Base-by-base conservation (phyloP, 2,888 invertebrate species). In the Acanthopleura granulata region DNA sequence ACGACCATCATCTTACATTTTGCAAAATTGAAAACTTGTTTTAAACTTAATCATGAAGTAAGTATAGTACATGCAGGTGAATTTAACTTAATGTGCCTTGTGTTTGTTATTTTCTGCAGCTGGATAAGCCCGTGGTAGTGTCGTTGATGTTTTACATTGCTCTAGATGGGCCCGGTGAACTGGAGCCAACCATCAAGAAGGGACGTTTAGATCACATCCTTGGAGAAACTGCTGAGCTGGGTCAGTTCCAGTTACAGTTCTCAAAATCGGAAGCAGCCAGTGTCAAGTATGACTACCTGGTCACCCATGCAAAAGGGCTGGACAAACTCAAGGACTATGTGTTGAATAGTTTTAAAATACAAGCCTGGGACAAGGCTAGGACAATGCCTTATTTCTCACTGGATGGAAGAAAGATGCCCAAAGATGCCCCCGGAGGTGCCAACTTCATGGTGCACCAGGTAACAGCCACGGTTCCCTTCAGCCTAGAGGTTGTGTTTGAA, bases 401-500 rank as follows among this genome's bases (percentile, higher is more conserved):
- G 0, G 82, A 83, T 40, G 89, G 90, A 9, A 78, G 84, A 25
- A 79, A 84, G 29, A 83, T 90, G 40, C 88, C 89, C 15, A 78
- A 77, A 73, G 86, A 91, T 74, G 83, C 84, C 27, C 82, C 82
- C 15, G 85, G 83, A n/a, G 83, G 83, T 66, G 87, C 90, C 18
- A 92, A 92, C 81, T 88, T 91, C 69, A 83, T 92, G 74, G 89
- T 92, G 0, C 87, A 86, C 74, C 89, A 90, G 75, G 84, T 89
- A 40, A 90, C 90, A 29, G 83, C 85, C 14, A 80, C 80, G 82
- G 92, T 95, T 0, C 96, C 97, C 0, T 95, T 96, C 83, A 93
- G 94, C 0, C 89, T 97, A 77, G 97, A 98, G 86, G 86, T 97
- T 0, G 93, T 94, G 0, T 98, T 94, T 87, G 95, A 96, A 79